Evolutionary conservation across 2,888 invertebrate species (phyloP), one percentile per base, ranked within the genome.

Genomic region (Drosophila testacea): DNA sequence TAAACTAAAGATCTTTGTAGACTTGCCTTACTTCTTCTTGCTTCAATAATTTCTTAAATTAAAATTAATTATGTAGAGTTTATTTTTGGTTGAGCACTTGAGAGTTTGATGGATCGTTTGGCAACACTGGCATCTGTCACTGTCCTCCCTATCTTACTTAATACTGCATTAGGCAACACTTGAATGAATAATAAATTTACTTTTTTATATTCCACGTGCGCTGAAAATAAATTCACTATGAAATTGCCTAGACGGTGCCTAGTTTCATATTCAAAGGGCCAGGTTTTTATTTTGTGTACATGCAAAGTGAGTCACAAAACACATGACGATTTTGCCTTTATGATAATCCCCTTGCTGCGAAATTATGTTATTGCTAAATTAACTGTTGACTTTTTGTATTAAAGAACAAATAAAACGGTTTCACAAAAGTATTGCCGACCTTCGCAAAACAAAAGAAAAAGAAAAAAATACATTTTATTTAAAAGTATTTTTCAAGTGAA

Each of bases 331-430:
- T 34, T 46, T n/a, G 42, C 44, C 22, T 22, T 46, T 56, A 51
- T 34, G 47, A 66, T 77, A 75, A 77, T 63, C 34, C 46, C 57
- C 42, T 41, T 4, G 11, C 46, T 41, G 54, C 48, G 13, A 54
- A 57, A 52, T 44, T 59, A 27, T 57, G 48, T 44, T 59, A 27
- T 57, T 28, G 67, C 72, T 38, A 78, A 71, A 57, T 44, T 68
- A 68, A 59, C 69, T 80, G 68, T 73, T 75, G 72, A 57, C 67
- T 72, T 72, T 13, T 50, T 63, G 1, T 44, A 63, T 77, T 73
- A 68, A 72, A 79, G 77, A 81, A 81, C 69, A 83, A 83, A 79
- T 55, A 79, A 65, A 57, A 56, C 66, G 32, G 46, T 39, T 63
- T 61, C 41, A 69, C 75, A 75, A 75, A 70, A 52, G 66, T 52